Evolutionary conservation across 2,797 vertebrate species (phyloP).

Genomic region (Australoheros facetus): DNA sequence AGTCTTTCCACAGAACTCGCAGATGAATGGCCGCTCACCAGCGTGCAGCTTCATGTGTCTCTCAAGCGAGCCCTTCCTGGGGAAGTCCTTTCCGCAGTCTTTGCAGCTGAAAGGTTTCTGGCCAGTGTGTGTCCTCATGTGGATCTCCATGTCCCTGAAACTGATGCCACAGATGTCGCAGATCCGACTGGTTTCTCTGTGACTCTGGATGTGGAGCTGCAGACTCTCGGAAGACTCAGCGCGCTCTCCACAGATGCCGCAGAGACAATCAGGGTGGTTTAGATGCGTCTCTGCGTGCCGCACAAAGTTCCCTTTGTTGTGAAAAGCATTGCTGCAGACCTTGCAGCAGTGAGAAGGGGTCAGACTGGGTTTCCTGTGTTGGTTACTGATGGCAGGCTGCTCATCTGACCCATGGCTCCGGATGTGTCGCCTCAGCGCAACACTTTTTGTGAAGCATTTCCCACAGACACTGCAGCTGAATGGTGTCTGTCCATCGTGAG

Average conservation of each 20-base stretch:
- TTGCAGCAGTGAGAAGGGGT: constrained; percentile 48
- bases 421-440: constrained; percentile 32
- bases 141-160: constrained; percentile 64
- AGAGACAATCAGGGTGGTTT: constrained; percentile 7
- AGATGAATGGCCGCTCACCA: constrained; percentile 63
- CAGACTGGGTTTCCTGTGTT: constrained; percentile 18
- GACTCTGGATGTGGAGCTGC: constrained; percentile 56
- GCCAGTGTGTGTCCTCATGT: constrained; percentile 55
- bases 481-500: neutral
- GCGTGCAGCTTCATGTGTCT: constrained; percentile 64
- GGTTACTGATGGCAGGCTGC: accelerated
- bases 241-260: constrained; percentile 58
- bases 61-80: constrained; percentile 65
- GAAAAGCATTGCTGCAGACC: constrained; percentile 51
- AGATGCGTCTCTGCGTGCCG: constrained; percentile 61
- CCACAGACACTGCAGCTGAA: constrained; percentile 51
- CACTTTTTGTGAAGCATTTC: constrained; percentile 23
- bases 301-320: constrained; percentile 60
- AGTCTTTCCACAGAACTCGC: constrained; percentile 72
- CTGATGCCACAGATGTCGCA: constrained; percentile 58
- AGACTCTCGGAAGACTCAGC: constrained; percentile 26
- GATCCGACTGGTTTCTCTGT: constrained; percentile 44
- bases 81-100: constrained; percentile 70
- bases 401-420: constrained; percentile 15
- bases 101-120: constrained; percentile 65